Conservation (phyloP, 92 coral and sea anemone species). For the Siderastrea radians region DNA sequence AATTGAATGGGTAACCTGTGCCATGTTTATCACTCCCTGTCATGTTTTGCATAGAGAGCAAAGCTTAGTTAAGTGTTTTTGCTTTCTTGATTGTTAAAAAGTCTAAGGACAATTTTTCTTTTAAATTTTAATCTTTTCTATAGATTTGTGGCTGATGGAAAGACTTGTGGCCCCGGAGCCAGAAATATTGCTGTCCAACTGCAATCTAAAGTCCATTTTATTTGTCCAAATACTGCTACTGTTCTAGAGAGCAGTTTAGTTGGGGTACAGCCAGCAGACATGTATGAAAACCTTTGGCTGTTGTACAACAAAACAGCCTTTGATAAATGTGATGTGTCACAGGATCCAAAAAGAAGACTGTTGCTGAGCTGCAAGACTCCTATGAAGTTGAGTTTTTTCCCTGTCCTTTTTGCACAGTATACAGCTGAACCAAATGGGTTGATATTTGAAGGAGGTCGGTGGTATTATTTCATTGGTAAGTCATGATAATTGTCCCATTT, state of each 20-base stretch:
- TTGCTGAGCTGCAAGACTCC: conserved; percentile 40
- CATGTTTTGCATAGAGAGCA: too few relatives aligned
- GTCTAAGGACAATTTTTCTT: too few relatives aligned
- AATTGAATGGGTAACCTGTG: too few relatives aligned
- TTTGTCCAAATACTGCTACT: conserved; percentile 55
- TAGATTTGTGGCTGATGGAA: conserved; percentile 45
- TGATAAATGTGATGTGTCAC: conserved; percentile 45
- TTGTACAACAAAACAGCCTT: conserved; percentile 16
- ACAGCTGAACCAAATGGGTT: neutral
- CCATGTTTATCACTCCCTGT: too few relatives aligned
- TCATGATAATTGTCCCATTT: neutral
- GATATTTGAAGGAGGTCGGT: conserved; percentile 27
- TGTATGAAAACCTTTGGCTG: too few relatives aligned
- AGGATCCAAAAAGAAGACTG: neutral
- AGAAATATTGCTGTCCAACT: conserved; percentile 33
- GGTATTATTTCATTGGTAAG: conserved; percentile 61
- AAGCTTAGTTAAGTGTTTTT: too few relatives aligned
- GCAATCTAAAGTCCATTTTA: conserved; percentile 20
- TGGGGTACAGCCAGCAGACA: neutral
- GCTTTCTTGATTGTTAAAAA: too few relatives aligned
- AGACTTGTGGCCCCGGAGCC: conserved; percentile 14
- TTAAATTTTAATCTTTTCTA: neutral
- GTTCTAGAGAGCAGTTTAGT: neutral
- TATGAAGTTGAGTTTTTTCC: neutral
- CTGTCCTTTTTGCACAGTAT: conserved; percentile 19